A percentile compares a stretch with the other conserved stretches of the same genome.
phyloP scores from a whole-genome alignment of 2,113 vertebrate species.

The Crocuta crocuta region DNA sequence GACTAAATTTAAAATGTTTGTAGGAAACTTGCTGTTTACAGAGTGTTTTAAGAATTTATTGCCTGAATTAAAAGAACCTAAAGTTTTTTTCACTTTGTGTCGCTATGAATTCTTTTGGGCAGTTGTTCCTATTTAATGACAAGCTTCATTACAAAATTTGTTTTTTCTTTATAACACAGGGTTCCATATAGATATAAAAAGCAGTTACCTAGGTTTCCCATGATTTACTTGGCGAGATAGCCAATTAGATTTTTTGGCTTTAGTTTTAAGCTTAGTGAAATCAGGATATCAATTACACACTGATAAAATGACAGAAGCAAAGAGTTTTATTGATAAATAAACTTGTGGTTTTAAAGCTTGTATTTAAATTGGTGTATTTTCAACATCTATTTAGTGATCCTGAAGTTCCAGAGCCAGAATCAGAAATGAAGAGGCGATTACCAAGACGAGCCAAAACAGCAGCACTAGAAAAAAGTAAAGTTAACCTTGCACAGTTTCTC shows the following conservation, averaged over 20 bases:
- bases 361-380: slow-evolving; percentile 68
- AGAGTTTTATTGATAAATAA: slow-evolving; percentile 71
- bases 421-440: slow-evolving; percentile 84
- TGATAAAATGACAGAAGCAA: slow-evolving; percentile 59
- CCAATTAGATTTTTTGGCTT: neutral
- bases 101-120: neutral
- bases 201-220: neutral
- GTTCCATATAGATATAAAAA: neutral
- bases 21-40: neutral
- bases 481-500: slow-evolving; percentile 90
- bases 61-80: neutral
- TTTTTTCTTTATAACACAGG: neutral
- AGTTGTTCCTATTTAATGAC: neutral
- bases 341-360: slow-evolving; percentile 67
- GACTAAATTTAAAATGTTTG: slow-evolving; percentile 55
- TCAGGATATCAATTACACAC: slow-evolving; percentile 31
- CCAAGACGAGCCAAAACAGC: slow-evolving; percentile 92
- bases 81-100: neutral
- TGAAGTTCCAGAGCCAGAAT: slow-evolving; percentile 85
- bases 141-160: slow-evolving; percentile 33
- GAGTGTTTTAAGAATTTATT: slow-evolving; percentile 32
- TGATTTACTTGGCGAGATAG: neutral
- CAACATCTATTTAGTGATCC: slow-evolving; percentile 87
- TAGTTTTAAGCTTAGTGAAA: slow-evolving; percentile 49
- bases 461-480: slow-evolving; percentile 93